Base-by-base conservation (phyloP, 2,797 vertebrate species). In the Paramormyrops hopkinsi region DNA sequence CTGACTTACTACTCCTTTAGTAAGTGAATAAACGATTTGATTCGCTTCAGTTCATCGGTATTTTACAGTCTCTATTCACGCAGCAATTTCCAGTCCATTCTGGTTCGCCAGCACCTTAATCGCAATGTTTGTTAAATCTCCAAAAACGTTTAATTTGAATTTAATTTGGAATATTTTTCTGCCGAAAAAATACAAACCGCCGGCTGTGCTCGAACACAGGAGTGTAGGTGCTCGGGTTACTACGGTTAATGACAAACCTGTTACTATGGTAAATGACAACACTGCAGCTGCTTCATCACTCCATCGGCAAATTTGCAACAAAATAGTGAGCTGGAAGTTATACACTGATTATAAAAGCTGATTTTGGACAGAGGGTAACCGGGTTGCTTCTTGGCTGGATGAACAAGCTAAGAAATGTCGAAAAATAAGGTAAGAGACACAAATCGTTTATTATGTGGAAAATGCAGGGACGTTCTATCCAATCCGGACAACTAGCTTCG, bases 351-450 rank as follows among this genome's bases (percentile, higher is more conserved):
- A 33, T 29, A 44, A 46, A 46, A 46, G 1, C 9, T 53, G n/a
- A 25, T 56, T n/a, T 12, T 29, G 11, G 25, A 44, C 29, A 37
- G 69, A n/a, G 8, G 8, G 6, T 29, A 50, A 22, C 2, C 19
- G 19, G 46, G 2, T 12, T 22, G 17, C 4, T 56, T 83, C 3
- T 59, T 59, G 7, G 2, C 56, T 59, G 56, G 56, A 59, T 59
- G 7, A 59, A 8, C 56, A 59, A 59, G 56, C n/a, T 53, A 50
- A 17, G 51, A 85, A 56, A 95, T 96, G 95, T 94, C 94, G 9
- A 96, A 95, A 88, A 91, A 89, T 89, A 93, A 92, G 92, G 92
- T 93, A 92, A 88, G 90, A 19, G n/a, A 65, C 69, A 56, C 50
- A 29, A 19, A 29, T 29, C 5, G 5, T 51, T 56, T 4, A 59